Conservation (phyloP, 2,113 vertebrate genomes). For the Pimephales promelas region DNA sequence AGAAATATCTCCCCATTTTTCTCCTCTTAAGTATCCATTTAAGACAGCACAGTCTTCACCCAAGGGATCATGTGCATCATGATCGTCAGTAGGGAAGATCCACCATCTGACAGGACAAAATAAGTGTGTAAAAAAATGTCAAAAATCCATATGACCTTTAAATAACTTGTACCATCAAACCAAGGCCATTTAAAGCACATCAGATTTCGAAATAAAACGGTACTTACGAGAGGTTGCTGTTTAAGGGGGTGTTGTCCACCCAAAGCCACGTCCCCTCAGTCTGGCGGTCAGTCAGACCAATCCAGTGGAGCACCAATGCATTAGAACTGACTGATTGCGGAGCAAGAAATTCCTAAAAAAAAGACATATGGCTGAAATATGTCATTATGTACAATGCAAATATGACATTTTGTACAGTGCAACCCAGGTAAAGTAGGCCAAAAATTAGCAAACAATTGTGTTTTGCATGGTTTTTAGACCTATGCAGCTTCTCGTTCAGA, state of each 20-base stretch:
- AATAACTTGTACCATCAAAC: background rate
- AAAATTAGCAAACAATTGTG: background rate
- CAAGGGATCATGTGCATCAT: background rate
- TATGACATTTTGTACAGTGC: background rate
- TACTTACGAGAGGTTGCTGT: conserved; percentile 28
- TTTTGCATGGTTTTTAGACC: background rate
- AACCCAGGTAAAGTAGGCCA: background rate
- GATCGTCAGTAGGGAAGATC: background rate
- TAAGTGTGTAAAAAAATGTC: background rate
- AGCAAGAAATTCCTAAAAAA: conserved; percentile 29
- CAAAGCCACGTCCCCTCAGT: conserved; percentile 32
- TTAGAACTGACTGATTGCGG: background rate
- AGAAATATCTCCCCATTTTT: conserved; percentile 6
- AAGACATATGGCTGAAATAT: background rate
- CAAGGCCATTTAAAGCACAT: background rate
- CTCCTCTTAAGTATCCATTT: background rate
- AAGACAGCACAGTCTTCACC: conserved; percentile 33
- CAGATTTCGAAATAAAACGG: background rate
- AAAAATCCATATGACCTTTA: conserved; percentile 2
- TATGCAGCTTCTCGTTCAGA: background rate
- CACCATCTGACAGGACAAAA: background rate
- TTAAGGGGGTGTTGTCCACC: conserved; percentile 38
- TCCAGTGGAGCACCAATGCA: conserved; percentile 34
- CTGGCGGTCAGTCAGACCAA: conserved; percentile 39
- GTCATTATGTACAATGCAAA: background rate